These are phyloP conservation scores for Blastomussa wellsi DNA, from an alignment of 92 coral and sea anemone species.

Conservation along the genomic window DNA sequence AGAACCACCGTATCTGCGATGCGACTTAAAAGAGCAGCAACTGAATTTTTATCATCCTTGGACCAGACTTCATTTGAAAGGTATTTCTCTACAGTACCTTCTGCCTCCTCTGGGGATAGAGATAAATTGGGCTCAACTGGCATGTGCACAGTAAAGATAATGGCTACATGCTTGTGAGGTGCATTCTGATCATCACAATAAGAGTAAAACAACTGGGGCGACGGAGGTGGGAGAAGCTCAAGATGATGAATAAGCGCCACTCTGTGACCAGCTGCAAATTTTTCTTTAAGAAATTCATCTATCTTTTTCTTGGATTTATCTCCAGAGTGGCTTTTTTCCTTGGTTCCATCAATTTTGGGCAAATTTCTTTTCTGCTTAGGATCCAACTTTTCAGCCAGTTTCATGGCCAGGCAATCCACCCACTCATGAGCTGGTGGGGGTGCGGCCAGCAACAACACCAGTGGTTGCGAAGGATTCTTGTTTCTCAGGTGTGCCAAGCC, in stretches of 20 bases:
- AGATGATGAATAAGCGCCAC: constrained; percentile 72
- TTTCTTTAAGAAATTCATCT: constrained; percentile 50
- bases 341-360: constrained; percentile 41
- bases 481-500: constrained; percentile 71
- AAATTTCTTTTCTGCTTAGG: constrained; percentile 31
- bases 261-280: constrained; percentile 57
- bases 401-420: constrained; percentile 77
- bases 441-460: constrained; percentile 78
- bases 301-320: constrained; percentile 61
- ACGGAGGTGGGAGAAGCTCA: constrained; percentile 77
- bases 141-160: constrained; percentile 84
- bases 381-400: constrained; percentile 58
- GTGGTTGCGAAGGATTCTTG: constrained; percentile 63
- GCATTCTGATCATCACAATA: constrained; percentile 94
- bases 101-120: constrained; percentile 62
- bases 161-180: constrained; percentile 67
- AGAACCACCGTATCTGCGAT: constrained; percentile 85
- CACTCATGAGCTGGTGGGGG: constrained; percentile 62
- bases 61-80: constrained; percentile 72
- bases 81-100: constrained; percentile 69
- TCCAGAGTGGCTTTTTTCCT: constrained; percentile 17
- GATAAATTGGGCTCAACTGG: constrained; percentile 63
- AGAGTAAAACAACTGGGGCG: constrained; percentile 74
- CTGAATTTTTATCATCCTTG: constrained; percentile 64
- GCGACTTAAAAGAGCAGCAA: constrained; percentile 82